These are phyloP conservation scores for Ophion slaviceki DNA, from an alignment of 2,888 invertebrate genomes.

Conservation along the genomic window DNA sequence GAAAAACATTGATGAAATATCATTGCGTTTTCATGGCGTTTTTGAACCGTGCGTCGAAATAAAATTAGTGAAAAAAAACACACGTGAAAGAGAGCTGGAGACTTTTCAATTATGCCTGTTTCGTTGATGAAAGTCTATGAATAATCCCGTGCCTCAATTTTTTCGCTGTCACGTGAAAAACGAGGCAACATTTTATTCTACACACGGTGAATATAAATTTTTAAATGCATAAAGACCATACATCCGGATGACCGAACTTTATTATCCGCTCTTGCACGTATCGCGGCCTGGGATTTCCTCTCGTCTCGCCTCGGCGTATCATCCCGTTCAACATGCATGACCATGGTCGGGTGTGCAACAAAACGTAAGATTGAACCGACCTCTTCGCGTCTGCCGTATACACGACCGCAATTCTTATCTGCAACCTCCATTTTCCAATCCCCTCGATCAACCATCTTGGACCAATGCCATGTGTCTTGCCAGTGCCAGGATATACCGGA, in stretches of 20 bases:
- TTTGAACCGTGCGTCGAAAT: background rate
- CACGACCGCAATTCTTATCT: constrained; percentile 34
- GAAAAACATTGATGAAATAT: background rate
- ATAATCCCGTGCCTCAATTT: constrained; percentile 35
- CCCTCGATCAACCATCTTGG: constrained; percentile 41
- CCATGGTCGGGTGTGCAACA: constrained; percentile 38
- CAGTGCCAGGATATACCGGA: constrained; percentile 38
- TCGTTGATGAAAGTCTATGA: constrained; percentile 24
- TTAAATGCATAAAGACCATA: constrained; percentile 49
- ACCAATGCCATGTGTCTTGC: constrained; percentile 50
- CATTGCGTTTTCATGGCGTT: no score
- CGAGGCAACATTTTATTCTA: background rate
- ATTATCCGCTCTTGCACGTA: constrained; percentile 50
- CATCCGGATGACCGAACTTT: constrained; percentile 44
- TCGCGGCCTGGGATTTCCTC: background rate
- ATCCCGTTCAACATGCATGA: constrained; percentile 61
- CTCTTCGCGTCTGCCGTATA: constrained; percentile 22
- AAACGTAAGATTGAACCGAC: constrained; percentile 53
- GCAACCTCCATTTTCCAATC: constrained; percentile 16
- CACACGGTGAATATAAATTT: constrained; percentile 42
- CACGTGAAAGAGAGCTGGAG: constrained; percentile 16
- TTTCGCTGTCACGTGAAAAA: background rate
- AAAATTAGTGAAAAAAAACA: background rate
- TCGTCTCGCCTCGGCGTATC: background rate
- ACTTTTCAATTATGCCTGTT: constrained; percentile 21